phyloP scores from a whole-genome alignment of 2,797 vertebrate species.

The Psittacula echo region DNA sequence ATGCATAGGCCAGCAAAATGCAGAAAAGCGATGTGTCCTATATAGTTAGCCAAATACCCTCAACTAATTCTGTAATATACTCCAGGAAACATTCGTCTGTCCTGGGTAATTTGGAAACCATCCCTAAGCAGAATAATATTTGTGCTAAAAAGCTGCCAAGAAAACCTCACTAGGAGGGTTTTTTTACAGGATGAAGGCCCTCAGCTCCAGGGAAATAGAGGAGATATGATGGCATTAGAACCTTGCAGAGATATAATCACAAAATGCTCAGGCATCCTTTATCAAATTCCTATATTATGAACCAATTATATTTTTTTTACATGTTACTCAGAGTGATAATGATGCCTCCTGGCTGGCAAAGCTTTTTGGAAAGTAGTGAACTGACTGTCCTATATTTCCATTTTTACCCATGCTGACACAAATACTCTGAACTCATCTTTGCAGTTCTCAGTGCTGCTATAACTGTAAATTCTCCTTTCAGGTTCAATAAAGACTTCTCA shows the following conservation, averaged over 20 bases:
- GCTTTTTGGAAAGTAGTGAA: not conserved
- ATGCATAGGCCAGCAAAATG: not conserved
- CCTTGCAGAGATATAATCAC: rapidly evolving
- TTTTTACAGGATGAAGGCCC: not conserved
- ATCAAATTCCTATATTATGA: not conserved
- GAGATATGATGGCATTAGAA: not conserved
- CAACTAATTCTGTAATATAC: not conserved
- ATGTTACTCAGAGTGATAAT: not conserved
- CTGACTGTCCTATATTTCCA: not conserved
- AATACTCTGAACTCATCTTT: not conserved
- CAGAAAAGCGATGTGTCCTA: not conserved
- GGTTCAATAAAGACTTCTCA: not conserved
- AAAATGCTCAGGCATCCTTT: not conserved
- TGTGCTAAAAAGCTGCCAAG: conserved; percentile 6
- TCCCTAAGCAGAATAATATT: not conserved
- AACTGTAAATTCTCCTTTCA: not conserved
- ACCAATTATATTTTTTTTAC: not conserved
- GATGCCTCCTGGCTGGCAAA: not conserved
- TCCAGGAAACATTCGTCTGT: not conserved
- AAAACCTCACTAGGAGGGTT: not conserved
- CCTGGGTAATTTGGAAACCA: not conserved
- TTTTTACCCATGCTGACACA: not conserved
- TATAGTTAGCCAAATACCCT: not conserved
- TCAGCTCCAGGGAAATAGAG: not conserved
- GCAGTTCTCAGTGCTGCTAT: not conserved